Conservation (phyloP, 2,797 vertebrate species). For the Phoeniculus purpureus region DNA sequence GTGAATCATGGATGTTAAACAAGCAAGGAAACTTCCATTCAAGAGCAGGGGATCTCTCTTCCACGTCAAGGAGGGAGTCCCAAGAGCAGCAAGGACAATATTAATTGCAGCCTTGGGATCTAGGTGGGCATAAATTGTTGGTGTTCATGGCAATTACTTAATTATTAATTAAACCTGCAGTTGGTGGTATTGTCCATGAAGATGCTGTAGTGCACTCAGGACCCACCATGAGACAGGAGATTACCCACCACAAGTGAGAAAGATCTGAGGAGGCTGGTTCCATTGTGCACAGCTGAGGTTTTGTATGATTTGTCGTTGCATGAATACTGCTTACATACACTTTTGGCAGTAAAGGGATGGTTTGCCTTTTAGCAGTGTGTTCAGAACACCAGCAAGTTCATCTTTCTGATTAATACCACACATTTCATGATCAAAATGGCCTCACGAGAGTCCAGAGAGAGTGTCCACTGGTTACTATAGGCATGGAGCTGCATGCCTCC, state of each 20-base stretch:
- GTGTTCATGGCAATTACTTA: not conserved
- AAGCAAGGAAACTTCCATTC: not conserved
- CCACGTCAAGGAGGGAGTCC: not conserved
- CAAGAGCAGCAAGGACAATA: not conserved
- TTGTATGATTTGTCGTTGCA: not conserved
- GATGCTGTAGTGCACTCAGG: not conserved
- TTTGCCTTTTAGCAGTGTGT: not conserved
- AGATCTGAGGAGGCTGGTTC: not conserved
- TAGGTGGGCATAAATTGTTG: not conserved
- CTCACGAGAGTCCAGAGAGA: not conserved
- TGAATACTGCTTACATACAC: rapidly evolving
- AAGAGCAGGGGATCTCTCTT: not conserved
- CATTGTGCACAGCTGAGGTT: not conserved
- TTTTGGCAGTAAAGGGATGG: not conserved
- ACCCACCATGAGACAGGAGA: not conserved
- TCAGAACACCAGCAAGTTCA: not conserved
- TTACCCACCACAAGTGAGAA: not conserved
- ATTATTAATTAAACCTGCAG: not conserved
- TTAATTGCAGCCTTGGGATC: not conserved
- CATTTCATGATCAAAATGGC: not conserved
- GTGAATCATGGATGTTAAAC: not conserved
- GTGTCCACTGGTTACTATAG: not conserved
- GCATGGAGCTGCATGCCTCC: not conserved
- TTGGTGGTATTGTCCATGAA: not conserved
- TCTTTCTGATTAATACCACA: not conserved